Evolutionary conservation across 1,140 invertebrate genomes (phyloP).

Genomic region (Eurosta solidaginis): DNA sequence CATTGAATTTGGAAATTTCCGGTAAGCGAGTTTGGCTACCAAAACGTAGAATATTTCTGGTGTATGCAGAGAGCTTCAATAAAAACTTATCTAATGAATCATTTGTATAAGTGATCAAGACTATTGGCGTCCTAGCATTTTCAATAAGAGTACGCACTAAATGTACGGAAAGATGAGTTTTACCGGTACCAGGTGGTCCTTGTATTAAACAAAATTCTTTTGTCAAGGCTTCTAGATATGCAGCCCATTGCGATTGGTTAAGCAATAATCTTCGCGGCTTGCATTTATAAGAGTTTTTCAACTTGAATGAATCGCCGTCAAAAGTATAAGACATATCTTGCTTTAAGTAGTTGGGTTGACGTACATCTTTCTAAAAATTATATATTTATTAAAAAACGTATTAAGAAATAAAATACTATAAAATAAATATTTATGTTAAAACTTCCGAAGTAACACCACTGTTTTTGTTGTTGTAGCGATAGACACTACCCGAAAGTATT

Average conservation of each 20-base stretch:
- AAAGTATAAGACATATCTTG: constrained; percentile 17
- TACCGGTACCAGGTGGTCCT: constrained; percentile 80
- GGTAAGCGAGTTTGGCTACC: constrained; percentile 67
- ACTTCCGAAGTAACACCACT: no score
- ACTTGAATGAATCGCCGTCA: constrained; percentile 34
- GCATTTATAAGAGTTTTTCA: not conserved
- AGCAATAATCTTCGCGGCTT: constrained; percentile 31
- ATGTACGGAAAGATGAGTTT: constrained; percentile 76
- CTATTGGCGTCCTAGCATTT: constrained; percentile 66
- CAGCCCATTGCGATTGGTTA: constrained; percentile 64
- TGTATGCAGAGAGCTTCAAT: constrained; percentile 68
- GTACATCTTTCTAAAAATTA: not conserved
- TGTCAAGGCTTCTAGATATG: constrained; percentile 66
- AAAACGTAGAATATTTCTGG: constrained; percentile 69
- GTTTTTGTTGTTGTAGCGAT: no score
- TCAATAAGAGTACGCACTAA: constrained; percentile 66
- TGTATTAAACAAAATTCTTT: constrained; percentile 77
- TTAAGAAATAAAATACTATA: not conserved
- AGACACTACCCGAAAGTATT: no score
- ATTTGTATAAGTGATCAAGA: constrained; percentile 85
- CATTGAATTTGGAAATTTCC: constrained; percentile 45
- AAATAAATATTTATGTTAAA: not conserved
- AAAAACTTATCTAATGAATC: constrained; percentile 89
- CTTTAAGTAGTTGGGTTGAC: constrained; percentile 36
- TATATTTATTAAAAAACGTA: not conserved